Conservation (phyloP, 2,113 vertebrate species). For the Dolichotis patagonum region DNA sequence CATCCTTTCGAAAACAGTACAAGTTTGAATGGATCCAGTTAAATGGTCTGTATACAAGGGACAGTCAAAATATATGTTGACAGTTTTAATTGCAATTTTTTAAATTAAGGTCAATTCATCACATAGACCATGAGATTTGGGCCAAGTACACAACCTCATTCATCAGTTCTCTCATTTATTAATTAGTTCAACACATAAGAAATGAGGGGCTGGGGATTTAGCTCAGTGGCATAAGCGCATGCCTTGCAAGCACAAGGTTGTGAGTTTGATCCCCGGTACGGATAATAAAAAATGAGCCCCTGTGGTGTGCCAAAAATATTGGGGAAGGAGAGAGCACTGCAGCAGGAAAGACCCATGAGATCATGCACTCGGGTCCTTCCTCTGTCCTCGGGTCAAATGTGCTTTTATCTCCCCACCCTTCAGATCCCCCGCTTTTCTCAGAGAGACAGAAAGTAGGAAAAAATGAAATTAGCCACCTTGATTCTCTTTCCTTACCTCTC, state of each 20-base stretch:
- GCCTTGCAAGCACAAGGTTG: no score
- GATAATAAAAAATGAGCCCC: background rate
- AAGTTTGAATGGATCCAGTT: constrained; percentile 1
- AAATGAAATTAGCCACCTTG: background rate
- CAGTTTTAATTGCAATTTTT: background rate
- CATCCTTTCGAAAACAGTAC: background rate
- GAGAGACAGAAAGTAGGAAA: background rate
- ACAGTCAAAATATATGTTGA: background rate
- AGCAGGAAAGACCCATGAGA: background rate
- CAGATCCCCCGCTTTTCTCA: background rate
- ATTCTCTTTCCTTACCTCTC: constrained; percentile 9
- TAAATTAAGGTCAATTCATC: background rate
- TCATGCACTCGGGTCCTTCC: background rate
- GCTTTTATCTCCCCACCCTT: background rate
- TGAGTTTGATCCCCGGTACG: no score
- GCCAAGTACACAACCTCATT: background rate
- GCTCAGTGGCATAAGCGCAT: no score
- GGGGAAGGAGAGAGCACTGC: rapidly evolving
- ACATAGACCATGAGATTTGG: background rate
- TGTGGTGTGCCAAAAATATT: background rate
- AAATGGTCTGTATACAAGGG: background rate
- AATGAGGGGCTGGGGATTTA: no score
- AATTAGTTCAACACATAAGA: constrained; percentile 14
- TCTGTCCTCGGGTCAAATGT: background rate
- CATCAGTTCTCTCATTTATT: background rate